phyloP scores from a whole-genome alignment of 2,797 vertebrate species.

The Sandelia bainsii region DNA sequence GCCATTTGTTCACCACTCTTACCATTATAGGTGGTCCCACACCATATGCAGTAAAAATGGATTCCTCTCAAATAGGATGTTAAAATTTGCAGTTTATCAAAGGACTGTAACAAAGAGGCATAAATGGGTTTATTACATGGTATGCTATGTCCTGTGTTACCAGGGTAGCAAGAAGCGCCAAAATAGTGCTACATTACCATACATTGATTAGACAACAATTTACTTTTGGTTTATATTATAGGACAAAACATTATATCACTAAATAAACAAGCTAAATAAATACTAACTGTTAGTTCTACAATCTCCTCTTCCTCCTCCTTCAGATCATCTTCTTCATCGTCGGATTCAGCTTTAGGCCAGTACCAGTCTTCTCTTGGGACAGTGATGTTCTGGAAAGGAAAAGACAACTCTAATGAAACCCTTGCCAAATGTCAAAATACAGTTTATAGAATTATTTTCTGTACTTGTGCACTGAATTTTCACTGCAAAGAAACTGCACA shows the following conservation, averaged over 20 bases:
- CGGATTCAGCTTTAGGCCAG: slow-evolving; percentile 77
- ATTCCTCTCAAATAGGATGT: slow-evolving; percentile 92
- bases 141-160: background rate
- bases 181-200: background rate
- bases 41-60: slow-evolving; percentile 97
- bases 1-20: slow-evolving; percentile 75
- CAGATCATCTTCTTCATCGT: slow-evolving; percentile 58
- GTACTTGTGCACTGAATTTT: background rate
- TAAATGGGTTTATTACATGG: background rate
- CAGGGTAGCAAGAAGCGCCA: background rate
- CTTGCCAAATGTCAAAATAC: background rate
- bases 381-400: slow-evolving; percentile 70
- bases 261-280: slow-evolving; percentile 18
- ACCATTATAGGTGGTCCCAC: slow-evolving; percentile 95
- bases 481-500: background rate
- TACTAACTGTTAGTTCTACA: slow-evolving; percentile 78
- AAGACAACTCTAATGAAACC: background rate
- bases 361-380: slow-evolving; percentile 85
- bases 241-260: background rate
- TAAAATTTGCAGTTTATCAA: slow-evolving; percentile 91
- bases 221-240: background rate
- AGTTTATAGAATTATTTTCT: background rate
- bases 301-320: slow-evolving; percentile 50
- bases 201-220: background rate
- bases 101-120: slow-evolving; percentile 79